phyloP scores from a whole-genome alignment of 2,797 vertebrate species.

The Eupleurogrammus muticus region DNA sequence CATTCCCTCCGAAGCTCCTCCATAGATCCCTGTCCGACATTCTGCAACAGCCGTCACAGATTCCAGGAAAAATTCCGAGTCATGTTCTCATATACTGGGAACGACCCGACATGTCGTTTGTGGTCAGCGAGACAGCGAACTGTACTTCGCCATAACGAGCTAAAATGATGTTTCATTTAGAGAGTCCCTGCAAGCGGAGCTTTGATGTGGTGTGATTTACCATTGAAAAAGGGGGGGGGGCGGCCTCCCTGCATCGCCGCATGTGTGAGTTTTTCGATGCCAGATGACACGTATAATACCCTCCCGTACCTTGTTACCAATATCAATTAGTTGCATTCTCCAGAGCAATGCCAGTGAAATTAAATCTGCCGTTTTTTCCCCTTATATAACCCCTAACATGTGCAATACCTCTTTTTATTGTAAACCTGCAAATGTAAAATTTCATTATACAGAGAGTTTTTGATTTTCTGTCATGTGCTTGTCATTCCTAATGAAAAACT shows the following conservation, averaged over 20 bases:
- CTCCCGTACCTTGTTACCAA: neutral
- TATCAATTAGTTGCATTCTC: conserved; percentile 5
- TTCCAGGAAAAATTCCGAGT: conserved; percentile 28
- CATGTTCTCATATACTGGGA: conserved; percentile 52
- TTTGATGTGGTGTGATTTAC: conserved; percentile 67
- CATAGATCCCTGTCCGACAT: neutral
- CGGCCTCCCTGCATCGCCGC: conserved; percentile 20
- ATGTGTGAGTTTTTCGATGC: conserved; percentile 44
- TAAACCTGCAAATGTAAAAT: conserved; percentile 16
- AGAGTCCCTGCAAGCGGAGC: conserved; percentile 30
- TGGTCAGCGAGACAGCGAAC: conserved; percentile 54
- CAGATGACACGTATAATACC: conserved; percentile 39
- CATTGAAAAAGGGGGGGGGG: conserved; percentile 29
- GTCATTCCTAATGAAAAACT: conserved; percentile 33
- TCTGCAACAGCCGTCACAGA: conserved; percentile 30
- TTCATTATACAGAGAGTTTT: conserved; percentile 17
- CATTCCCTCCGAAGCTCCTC: conserved; percentile 5
- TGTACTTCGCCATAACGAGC: conserved; percentile 54
- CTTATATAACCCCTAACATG: neutral
- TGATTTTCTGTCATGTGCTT: conserved; percentile 26
- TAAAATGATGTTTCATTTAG: conserved; percentile 65
- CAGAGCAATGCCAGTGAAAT: neutral
- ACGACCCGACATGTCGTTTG: conserved; percentile 51
- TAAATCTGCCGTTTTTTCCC: neutral
- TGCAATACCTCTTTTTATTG: neutral